phyloP scores from a whole-genome alignment of 2,113 vertebrate genomes.

The Pseudolaguvia tuberculata region DNA sequence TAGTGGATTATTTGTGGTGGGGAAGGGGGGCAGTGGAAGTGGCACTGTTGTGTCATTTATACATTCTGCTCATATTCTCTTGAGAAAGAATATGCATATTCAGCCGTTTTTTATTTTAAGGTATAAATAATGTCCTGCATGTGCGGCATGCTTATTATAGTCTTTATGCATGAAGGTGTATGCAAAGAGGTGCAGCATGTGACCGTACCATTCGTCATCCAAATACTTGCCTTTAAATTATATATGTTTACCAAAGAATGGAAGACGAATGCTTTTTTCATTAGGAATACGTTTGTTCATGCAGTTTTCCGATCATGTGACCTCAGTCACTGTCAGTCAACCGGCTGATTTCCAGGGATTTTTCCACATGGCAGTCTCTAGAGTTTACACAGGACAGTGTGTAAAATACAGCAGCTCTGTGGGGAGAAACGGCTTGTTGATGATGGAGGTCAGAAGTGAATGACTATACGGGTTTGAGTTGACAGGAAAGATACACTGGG shows the following conservation, averaged over 20 bases:
- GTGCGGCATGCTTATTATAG: background rate
- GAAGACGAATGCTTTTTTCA: background rate
- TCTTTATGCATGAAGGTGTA: background rate
- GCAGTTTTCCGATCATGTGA: background rate
- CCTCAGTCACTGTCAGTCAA: background rate
- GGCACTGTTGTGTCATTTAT: constrained; percentile 15
- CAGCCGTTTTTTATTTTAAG: constrained; percentile 18
- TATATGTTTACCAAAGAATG: background rate
- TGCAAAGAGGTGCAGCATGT: background rate
- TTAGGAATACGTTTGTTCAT: background rate
- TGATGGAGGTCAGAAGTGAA: background rate
- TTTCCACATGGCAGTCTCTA: background rate
- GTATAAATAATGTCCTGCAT: background rate
- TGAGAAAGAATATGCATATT: constrained; percentile 23
- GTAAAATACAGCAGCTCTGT: background rate
- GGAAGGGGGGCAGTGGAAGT: background rate
- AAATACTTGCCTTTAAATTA: background rate
- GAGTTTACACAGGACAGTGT: background rate
- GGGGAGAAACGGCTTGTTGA: background rate
- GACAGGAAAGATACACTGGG: background rate
- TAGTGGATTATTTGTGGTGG: background rate
- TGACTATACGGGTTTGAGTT: background rate
- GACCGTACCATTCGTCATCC: background rate
- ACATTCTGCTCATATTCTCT: constrained; percentile 1
- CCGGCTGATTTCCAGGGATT: background rate